Percentiles rank a stretch among this genome's conserved stretches.
These are phyloP conservation scores for Mystacornis crossleyi DNA, from an alignment of 2,113 vertebrate genomes.

Conservation along the genomic window DNA sequence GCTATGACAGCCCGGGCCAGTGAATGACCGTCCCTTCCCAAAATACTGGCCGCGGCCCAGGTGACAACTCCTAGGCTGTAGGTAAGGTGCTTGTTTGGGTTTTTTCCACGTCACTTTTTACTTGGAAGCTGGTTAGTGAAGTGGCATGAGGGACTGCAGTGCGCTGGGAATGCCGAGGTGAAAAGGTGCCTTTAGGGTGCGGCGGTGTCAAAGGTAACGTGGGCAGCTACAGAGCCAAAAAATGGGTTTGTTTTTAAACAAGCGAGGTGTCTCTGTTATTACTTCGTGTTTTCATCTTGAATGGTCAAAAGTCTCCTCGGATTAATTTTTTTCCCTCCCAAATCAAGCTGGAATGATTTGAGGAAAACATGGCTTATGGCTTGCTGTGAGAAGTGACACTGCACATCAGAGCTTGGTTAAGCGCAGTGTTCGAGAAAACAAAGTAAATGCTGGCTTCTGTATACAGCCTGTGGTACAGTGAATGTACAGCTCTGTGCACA, in stretches of 20 bases:
- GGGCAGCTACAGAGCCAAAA: not conserved
- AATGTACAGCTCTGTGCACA: not conserved
- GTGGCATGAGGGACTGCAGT: fast-evolving
- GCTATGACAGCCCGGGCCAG: conserved; percentile 23
- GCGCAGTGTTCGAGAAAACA: not conserved
- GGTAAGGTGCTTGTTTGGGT: conserved; percentile 57
- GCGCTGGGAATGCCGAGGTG: fast-evolving
- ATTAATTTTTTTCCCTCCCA: not conserved
- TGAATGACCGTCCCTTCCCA: conserved; percentile 45
- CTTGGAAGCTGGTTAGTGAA: not conserved
- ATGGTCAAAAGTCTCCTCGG: not conserved
- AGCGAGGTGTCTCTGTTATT: not conserved
- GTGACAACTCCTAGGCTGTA: conserved; percentile 28
- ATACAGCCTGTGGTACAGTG: not conserved
- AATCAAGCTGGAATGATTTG: not conserved
- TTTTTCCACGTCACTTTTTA: not conserved
- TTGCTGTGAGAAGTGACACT: not conserved
- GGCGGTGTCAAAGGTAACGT: not conserved
- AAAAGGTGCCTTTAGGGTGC: fast-evolving
- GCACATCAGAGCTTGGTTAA: fast-evolving
- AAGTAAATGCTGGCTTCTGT: not conserved
- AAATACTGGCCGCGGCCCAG: conserved; percentile 25
- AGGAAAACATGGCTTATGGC: not conserved
- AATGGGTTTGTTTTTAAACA: fast-evolving
- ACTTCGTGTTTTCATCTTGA: fast-evolving